A percentile compares a stretch with the other conserved stretches of the same genome.
Evolutionary conservation across 2,888 invertebrate genomes (phyloP).

Genomic region (Mythimna lalbum): DNA sequence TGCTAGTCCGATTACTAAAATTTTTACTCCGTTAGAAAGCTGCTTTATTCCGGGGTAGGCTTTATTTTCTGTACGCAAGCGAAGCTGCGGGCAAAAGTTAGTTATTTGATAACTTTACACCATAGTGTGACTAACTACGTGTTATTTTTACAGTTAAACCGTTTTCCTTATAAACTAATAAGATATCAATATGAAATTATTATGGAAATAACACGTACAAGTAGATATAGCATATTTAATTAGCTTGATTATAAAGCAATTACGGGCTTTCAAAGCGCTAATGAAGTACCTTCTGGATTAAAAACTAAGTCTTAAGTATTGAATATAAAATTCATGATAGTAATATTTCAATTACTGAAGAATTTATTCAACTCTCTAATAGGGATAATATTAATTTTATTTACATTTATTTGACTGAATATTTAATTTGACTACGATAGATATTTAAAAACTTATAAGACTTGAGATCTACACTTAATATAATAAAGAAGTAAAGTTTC

Average conservation of each 20-base stretch:
- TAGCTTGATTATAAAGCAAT: constrained; percentile 12
- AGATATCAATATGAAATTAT: constrained; percentile 1
- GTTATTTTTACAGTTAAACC: not conserved
- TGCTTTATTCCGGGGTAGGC: too few species aligned
- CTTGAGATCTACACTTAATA: too few species aligned
- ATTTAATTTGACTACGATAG: not conserved
- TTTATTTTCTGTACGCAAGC: too few species aligned
- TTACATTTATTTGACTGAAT: not conserved
- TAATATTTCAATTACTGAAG: constrained; percentile 18
- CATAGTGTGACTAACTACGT: not conserved
- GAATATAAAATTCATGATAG: constrained; percentile 16
- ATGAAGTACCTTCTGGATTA: constrained; percentile 19
- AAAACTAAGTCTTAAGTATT: constrained; percentile 17
- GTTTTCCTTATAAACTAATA: constrained; percentile 25
- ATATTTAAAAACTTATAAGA: not conserved
- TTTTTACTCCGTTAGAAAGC: too few species aligned
- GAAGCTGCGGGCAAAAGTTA: too few species aligned
- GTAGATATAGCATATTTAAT: constrained; percentile 7
- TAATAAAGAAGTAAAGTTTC: too few species aligned
- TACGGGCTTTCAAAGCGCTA: constrained; percentile 7
- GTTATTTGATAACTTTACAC: not conserved
- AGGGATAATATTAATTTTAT: constrained; percentile 7
- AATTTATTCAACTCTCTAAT: constrained; percentile 12
- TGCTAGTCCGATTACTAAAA: too few species aligned
- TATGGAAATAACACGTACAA: not conserved